Base-by-base conservation (phyloP, 2,888 invertebrate genomes). In the Agriopis aurantiaria region DNA sequence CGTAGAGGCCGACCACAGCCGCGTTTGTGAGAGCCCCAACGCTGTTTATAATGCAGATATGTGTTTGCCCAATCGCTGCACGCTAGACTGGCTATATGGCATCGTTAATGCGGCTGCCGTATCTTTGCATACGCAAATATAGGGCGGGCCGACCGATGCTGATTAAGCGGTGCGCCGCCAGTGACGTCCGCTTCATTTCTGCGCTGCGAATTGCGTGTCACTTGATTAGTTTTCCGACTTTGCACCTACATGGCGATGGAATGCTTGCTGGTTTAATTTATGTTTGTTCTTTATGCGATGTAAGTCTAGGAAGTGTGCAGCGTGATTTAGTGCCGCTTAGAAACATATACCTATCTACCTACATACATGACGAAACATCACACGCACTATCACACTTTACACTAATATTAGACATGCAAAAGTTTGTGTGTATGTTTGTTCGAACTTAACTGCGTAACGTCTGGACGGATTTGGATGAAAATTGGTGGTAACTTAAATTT, bases 31-130 rank as follows among this genome's bases (percentile, higher is more conserved):
- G 75, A 86, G 88, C 88, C 89, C 91, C 90, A 68, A 87, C 88
- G 90, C 91, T 94, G 94, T 94, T 94, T 94, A 94, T 94, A 94
- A 94, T 94, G 94, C 94, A 94, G 94, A 95, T 95, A 94, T 94
- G 93, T 94, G 94, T 94, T 93, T 93, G 94, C 93, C 91, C 93
- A 93, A 93, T 94, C 92, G 91, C 89, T 91, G 92, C 92, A 93
- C 90, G 94, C 91, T 93, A 91, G 91, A 92, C 90, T 91, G 93
- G 91, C 91, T 94, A 94, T 94, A 94, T 94, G 93, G 93, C 94
- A 94, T 94, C 92, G 93, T 92, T 94, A 94, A 94, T 94, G 92
- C 85, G 93, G 91, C 92, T 88, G 87, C 84, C 88, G 90, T 91
- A 93, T 94, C 94, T 95, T 95, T 95, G 94, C 94, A 95, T 94